Evolutionary conservation across 1,140 invertebrate species (phyloP).

Genomic region (Eurytemora carolleeae): DNA sequence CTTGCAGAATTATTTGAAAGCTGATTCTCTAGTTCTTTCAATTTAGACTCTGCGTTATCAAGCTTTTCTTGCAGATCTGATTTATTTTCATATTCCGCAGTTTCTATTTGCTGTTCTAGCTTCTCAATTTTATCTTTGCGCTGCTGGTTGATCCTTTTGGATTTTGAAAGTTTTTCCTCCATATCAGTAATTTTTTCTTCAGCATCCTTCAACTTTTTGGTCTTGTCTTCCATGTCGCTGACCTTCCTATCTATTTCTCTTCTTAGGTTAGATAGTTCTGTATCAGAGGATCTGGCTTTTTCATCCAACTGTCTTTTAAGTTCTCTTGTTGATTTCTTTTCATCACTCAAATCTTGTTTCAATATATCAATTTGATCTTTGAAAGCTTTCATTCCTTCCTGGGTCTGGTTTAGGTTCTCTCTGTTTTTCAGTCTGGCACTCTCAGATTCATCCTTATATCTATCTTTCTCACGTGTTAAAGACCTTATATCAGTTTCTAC

Average conservation of each 20-base stretch:
- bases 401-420: conserved; percentile 33
- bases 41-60: conserved; percentile 12
- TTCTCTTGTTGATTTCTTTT: conserved; percentile 18
- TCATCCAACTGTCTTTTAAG: conserved; percentile 19
- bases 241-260: conserved; percentile 19
- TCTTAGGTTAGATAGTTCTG: conserved; percentile 17
- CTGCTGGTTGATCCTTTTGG: conserved; percentile 39
- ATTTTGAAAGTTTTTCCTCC: conserved; percentile 22
- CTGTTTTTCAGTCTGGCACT: conserved; percentile 25
- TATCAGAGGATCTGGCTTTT: conserved; percentile 6
- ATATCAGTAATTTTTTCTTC: conserved; percentile 27
- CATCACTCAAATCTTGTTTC: conserved; percentile 19
- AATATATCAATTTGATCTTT: conserved; percentile 18
- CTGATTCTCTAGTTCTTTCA: conserved; percentile 20
- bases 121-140: conserved; percentile 39
- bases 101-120: conserved; percentile 9
- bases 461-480: conserved; percentile 17
- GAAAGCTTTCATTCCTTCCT: conserved; percentile 27
- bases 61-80: conserved; percentile 2
- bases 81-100: not conserved
- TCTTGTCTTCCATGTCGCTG: conserved; percentile 25
- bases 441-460: conserved; percentile 17
- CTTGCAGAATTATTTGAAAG: conserved; percentile 29
- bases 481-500: conserved; percentile 16
- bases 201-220: conserved; percentile 39